Evolutionary conservation across 2,888 invertebrate species (phyloP).

Genomic region (Coecobrya sp.): DNA sequence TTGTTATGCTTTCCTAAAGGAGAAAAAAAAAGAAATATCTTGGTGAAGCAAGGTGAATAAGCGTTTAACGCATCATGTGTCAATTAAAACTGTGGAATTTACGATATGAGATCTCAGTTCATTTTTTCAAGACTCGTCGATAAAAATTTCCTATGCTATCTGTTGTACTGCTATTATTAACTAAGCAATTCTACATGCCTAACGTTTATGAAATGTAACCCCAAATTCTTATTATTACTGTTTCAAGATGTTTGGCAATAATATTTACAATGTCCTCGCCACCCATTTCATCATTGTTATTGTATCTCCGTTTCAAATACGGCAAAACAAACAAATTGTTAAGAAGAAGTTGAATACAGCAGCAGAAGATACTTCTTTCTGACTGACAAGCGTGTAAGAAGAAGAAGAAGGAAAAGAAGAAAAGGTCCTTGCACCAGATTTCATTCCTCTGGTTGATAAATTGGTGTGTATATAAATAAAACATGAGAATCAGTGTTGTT

Average conservation of each 20-base stretch:
- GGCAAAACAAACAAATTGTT: conserved; percentile 37
- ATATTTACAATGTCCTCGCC: conserved; percentile 8
- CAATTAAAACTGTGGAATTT: conserved; percentile 74
- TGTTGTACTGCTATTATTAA: background rate
- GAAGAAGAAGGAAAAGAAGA: background rate
- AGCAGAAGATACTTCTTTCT: background rate
- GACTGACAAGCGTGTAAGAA: conserved; percentile 1
- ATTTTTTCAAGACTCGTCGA: conserved; percentile 57
- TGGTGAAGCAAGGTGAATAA: conserved; percentile 43
- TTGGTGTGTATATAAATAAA: conserved; percentile 57
- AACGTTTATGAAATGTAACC: background rate
- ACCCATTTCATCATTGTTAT: conserved; percentile 38
- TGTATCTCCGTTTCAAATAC: conserved; percentile 9
- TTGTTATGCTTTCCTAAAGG: conserved; percentile 59
- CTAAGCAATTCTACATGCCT: background rate
- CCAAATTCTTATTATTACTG: background rate
- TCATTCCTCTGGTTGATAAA: conserved; percentile 55
- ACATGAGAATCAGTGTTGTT: conserved; percentile 53
- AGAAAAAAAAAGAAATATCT: conserved; percentile 31
- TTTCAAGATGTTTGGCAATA: conserved; percentile 36
- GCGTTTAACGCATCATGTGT: conserved; percentile 29
- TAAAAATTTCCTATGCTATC: conserved; percentile 29
- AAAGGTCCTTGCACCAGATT: conserved; percentile 72
- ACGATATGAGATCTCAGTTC: conserved; percentile 69
- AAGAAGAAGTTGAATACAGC: background rate